A percentile compares a stretch with the other conserved stretches of the same genome.
These are phyloP conservation scores for Drosophila athabasca DNA, from an alignment of 1,140 invertebrate species.

Conservation along the genomic window DNA sequence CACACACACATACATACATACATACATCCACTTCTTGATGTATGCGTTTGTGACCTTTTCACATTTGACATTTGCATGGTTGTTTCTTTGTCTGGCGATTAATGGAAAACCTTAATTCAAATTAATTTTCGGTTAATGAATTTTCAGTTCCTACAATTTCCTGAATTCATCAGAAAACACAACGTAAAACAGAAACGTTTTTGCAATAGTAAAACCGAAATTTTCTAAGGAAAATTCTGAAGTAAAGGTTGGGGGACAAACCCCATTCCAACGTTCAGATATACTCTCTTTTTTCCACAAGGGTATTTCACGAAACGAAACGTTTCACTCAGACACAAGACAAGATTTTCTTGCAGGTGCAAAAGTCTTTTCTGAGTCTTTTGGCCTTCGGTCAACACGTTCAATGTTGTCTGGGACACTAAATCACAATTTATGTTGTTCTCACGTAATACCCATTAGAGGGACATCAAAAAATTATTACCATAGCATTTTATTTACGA, in stretches of 20 bases:
- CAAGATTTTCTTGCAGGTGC: constrained; percentile 35
- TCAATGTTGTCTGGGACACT: constrained; percentile 44
- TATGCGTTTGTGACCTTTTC: constrained; percentile 31
- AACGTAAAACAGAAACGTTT: no score
- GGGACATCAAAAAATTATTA: constrained; percentile 76
- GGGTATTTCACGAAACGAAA: constrained; percentile 13
- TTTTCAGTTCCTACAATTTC: constrained; percentile 9
- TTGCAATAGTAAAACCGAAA: no score
- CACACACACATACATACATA: constrained; percentile 20
- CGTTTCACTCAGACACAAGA: constrained; percentile 19
- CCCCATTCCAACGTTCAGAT: no score
- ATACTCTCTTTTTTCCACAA: background rate
- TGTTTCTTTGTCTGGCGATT: constrained; percentile 12
- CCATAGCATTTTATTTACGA: constrained; percentile 76
- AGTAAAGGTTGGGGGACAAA: no score
- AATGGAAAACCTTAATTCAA: constrained; percentile 31
- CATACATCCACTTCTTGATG: constrained; percentile 17
- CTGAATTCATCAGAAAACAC: no score
- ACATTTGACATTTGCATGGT: constrained; percentile 44
- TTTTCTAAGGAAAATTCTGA: no score
- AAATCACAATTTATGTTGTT: constrained; percentile 70
- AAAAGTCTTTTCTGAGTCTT: constrained; percentile 1
- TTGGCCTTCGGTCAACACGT: constrained; percentile 47
- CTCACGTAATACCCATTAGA: constrained; percentile 77
- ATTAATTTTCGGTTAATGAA: constrained; percentile 42